Percentiles rank a stretch among this genome's conserved stretches.
Evolutionary conservation across 2,797 vertebrate species (phyloP).

Genomic region (Triplophysa bombifrons): DNA sequence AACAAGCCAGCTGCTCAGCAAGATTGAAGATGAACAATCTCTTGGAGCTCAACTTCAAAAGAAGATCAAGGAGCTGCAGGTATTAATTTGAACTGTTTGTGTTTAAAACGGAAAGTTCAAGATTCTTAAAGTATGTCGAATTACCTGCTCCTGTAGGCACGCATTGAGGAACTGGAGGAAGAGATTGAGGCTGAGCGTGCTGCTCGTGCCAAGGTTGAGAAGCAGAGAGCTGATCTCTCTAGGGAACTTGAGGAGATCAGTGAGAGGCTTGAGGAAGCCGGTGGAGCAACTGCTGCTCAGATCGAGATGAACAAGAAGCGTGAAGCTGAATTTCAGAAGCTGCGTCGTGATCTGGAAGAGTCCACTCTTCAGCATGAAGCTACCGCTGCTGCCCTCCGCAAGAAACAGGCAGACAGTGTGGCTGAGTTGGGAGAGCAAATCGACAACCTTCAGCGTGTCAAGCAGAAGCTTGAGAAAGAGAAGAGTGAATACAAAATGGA

Average conservation of each 20-base stretch:
- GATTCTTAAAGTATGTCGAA: neutral
- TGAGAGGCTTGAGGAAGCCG: constrained; percentile 84
- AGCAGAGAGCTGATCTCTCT: constrained; percentile 81
- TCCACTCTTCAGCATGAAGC: constrained; percentile 88
- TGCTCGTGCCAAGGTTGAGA: constrained; percentile 80
- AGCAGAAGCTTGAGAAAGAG: constrained; percentile 90
- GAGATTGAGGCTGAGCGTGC: constrained; percentile 85
- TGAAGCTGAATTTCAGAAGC: constrained; percentile 87
- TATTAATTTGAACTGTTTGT: constrained; percentile 53
- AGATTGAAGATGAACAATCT: constrained; percentile 86
- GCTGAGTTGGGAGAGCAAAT: constrained; percentile 88
- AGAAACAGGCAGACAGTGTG: constrained; percentile 85
- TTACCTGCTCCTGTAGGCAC: constrained; percentile 71
- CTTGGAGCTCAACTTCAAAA: constrained; percentile 85
- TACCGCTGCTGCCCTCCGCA: constrained; percentile 78
- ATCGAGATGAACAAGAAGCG: constrained; percentile 89
- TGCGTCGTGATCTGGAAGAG: constrained; percentile 85
- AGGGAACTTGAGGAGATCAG: constrained; percentile 91
- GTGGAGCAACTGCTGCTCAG: constrained; percentile 82
- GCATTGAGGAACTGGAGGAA: constrained; percentile 86
- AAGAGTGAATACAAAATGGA: constrained; percentile 91
- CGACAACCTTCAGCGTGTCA: constrained; percentile 87
- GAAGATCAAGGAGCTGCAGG: constrained; percentile 91
- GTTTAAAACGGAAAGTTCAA: neutral
- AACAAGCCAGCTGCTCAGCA: constrained; percentile 82